These are phyloP conservation scores for Podilymbus podiceps DNA, from an alignment of 2,113 vertebrate genomes.

Conservation along the genomic window DNA sequence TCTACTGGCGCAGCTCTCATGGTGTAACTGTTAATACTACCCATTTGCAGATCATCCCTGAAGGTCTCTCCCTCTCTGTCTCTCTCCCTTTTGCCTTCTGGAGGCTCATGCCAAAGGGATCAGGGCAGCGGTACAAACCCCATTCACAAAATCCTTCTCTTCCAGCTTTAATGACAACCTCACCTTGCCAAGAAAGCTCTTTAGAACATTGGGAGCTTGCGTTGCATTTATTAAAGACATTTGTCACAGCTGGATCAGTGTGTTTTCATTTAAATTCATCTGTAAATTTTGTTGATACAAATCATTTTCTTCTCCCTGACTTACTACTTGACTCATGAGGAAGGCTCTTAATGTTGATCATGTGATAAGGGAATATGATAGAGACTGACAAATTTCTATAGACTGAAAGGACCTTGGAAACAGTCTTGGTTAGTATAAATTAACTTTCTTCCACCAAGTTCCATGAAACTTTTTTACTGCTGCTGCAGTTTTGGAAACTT, in stretches of 20 bases:
- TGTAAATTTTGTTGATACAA: neutral
- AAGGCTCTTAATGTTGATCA: neutral
- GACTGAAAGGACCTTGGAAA: neutral
- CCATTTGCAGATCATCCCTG: neutral
- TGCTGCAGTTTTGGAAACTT: neutral
- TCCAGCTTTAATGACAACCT: neutral
- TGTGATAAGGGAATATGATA: neutral
- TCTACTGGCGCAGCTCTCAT: neutral
- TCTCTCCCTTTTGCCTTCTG: neutral
- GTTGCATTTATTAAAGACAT: slow-evolving; percentile 9
- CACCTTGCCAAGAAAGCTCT: slow-evolving; percentile 60
- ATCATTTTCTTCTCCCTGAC: neutral
- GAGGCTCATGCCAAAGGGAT: neutral
- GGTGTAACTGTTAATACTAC: neutral
- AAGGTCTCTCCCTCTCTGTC: neutral
- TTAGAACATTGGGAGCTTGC: neutral
- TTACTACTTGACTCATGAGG: neutral
- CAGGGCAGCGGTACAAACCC: neutral
- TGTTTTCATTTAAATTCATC: neutral
- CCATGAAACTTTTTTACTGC: neutral
- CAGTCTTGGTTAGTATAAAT: neutral
- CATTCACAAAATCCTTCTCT: slow-evolving; percentile 50
- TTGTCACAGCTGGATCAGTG: neutral
- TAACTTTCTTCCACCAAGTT: neutral
- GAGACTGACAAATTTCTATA: neutral